Percentiles rank a stretch among this genome's conserved stretches.
Conservation (phyloP, 2,113 vertebrate species). For the Chinchilla lanigera region DNA sequence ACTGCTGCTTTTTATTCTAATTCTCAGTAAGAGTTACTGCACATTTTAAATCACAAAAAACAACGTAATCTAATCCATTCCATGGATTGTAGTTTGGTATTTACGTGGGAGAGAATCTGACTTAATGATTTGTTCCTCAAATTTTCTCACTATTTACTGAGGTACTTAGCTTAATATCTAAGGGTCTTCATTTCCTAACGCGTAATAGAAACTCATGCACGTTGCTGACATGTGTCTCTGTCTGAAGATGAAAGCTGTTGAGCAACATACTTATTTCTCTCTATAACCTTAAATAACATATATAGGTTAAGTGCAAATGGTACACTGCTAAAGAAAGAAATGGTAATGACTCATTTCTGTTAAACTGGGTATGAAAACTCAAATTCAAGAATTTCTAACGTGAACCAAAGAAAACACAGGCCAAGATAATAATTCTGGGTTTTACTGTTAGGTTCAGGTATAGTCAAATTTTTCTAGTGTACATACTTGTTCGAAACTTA, state of each 20-base stretch:
- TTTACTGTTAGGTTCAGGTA: constrained; percentile 49
- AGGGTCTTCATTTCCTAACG: constrained; percentile 34
- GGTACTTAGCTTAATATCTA: not conserved
- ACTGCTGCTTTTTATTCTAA: constrained; percentile 46
- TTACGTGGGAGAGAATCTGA: constrained; percentile 21
- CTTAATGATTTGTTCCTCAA: not conserved
- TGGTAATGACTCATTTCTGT: constrained; percentile 38
- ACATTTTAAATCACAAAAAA: constrained; percentile 14
- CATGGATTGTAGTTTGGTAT: not conserved
- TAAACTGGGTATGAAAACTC: constrained; percentile 52
- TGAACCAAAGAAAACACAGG: constrained; percentile 45
- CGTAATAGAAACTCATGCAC: not conserved
- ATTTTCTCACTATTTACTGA: constrained; percentile 38
- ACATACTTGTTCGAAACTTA: not conserved
- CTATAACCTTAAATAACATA: not conserved
- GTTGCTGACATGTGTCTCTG: constrained; percentile 6
- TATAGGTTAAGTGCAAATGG: constrained; percentile 28
- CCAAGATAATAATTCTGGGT: constrained; percentile 29
- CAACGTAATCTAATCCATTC: not conserved
- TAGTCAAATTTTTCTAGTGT: constrained; percentile 50
- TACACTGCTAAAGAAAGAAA: not conserved
- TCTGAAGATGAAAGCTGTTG: not conserved
- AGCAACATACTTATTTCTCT: constrained; percentile 44
- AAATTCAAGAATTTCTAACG: constrained; percentile 59
- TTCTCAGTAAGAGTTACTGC: constrained; percentile 43